Percentiles rank a stretch among this genome's conserved stretches.
Evolutionary conservation across 2,888 invertebrate species (phyloP).

Genomic region (Scaptodrosophila latifasciaeformis): DNA sequence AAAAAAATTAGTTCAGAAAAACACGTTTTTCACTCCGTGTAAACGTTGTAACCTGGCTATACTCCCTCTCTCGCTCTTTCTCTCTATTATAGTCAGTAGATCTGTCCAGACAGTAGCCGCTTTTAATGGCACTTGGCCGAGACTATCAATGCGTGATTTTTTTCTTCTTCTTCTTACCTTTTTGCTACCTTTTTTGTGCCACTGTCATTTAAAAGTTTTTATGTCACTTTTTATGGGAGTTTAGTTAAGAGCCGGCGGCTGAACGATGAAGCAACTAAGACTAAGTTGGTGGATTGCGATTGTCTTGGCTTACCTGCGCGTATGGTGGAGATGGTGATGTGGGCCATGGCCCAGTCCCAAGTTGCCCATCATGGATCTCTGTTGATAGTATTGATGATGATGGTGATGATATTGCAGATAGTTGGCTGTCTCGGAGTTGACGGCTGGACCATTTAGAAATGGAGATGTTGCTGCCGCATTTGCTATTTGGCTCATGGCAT

Average conservation of each 20-base stretch:
- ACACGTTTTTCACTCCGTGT: no score
- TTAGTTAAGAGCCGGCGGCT: conserved; percentile 44
- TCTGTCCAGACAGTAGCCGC: neutral
- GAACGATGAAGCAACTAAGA: no score
- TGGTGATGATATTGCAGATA: conserved; percentile 65
- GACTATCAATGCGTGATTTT: neutral
- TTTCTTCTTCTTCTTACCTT: conserved; percentile 11
- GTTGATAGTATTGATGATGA: conserved; percentile 62
- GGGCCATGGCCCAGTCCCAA: conserved; percentile 20
- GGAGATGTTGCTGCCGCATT: conserved; percentile 57
- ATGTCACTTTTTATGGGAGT: conserved; percentile 34
- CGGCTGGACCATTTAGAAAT: conserved; percentile 43
- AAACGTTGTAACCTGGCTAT: no score
- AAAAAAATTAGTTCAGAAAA: no score
- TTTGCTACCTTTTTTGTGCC: conserved; percentile 11
- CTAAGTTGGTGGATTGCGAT: conserved; percentile 23
- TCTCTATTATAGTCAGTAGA: no score
- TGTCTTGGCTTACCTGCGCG: conserved; percentile 46
- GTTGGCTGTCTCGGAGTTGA: conserved; percentile 31
- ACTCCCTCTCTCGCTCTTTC: no score
- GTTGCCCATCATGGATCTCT: conserved; percentile 44
- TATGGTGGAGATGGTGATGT: conserved; percentile 28
- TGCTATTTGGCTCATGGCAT: conserved; percentile 56
- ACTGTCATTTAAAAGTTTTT: conserved; percentile 11
- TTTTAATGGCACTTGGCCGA: neutral